Evolutionary conservation across 2,888 invertebrate species (phyloP), one percentile per base, ranked within the genome.

Genomic region (Caenorhabditis zanzibari): DNA sequence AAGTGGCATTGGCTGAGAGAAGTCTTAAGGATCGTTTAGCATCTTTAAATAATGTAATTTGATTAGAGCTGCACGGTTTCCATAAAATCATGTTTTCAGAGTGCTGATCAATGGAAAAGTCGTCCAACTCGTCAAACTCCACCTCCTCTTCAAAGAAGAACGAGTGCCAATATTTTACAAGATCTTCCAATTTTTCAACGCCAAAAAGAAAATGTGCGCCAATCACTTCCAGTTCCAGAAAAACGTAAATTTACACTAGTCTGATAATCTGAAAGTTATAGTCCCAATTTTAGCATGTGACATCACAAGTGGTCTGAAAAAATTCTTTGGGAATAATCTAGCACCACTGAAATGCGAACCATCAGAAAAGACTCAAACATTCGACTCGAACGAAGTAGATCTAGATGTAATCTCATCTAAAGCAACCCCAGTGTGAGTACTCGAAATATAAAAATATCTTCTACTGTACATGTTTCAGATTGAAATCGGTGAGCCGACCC

Each of bases 101-200:
- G 86, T 38, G 74, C 86, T 3, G 82, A 85, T 14, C 54, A 75
- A n/a, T 86, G 86, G 86, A 85, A 86, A 63, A 73, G 64, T 32
- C 81, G 83, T 5, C 75, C 73, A n/a, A 47, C 41, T 0, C 63
- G 59, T 2, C 61, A 73, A 14, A n/a, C 38, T 19, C 73, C 54
- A 24, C 24, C 64, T 7, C 38, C 63, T 16, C 22, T 58, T 16
- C 64, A 49, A 58, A 61, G 72, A 44, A 16, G 61, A 44, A 41
- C 47, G 24, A 71, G 71, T 44, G 49, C 72, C 4, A 72, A 66
- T 59, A 24, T 59, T 28, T 32, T 58, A 10, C 38, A 75, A 12
- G 71, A 66, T 49, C 72, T 72, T 19, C 79, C 71, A 1, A 66
- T 80, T 47, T 64, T 80, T 16, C 71, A 71, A 41, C 64, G 47